phyloP scores from a whole-genome alignment of 2,113 vertebrate genomes.

The Dipodomys spectabilis region DNA sequence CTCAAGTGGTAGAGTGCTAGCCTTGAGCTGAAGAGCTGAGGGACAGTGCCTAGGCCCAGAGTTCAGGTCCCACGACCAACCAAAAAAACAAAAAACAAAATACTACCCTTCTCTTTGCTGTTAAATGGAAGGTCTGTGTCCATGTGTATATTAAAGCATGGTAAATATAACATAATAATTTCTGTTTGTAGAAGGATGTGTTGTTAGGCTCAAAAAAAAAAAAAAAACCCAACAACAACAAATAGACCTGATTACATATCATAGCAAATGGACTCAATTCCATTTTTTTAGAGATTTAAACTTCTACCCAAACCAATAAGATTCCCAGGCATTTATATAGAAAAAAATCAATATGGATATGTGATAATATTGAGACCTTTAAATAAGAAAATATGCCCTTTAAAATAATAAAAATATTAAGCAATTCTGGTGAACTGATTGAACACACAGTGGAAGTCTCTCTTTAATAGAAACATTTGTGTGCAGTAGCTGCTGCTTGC shows the following conservation, averaged over 20 bases:
- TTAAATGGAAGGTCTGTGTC: conserved; percentile 42
- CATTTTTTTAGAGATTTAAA: conserved; percentile 32
- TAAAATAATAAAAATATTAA: conserved; percentile 25
- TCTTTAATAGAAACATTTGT: neutral
- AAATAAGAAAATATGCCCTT: conserved; percentile 50
- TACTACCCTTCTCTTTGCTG: neutral
- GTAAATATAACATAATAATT: neutral
- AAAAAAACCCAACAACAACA: neutral
- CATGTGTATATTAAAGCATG: neutral
- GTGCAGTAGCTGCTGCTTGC: neutral
- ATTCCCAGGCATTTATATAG: conserved; percentile 19
- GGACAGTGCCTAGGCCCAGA: too few relatives aligned
- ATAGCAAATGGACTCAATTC: conserved; percentile 28
- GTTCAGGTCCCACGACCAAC: too few relatives aligned
- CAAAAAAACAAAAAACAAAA: neutral
- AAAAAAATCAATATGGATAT: neutral
- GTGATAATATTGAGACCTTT: conserved; percentile 29
- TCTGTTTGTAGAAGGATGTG: conserved; percentile 7
- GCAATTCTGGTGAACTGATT: neutral
- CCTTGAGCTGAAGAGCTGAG: too few relatives aligned
- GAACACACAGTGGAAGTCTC: neutral
- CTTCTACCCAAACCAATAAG: conserved; percentile 27
- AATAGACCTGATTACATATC: conserved; percentile 12
- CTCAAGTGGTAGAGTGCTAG: too few relatives aligned
- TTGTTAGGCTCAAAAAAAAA: neutral